Base-by-base conservation (phyloP, 2,888 invertebrate species). In the Tetropium fuscum region DNA sequence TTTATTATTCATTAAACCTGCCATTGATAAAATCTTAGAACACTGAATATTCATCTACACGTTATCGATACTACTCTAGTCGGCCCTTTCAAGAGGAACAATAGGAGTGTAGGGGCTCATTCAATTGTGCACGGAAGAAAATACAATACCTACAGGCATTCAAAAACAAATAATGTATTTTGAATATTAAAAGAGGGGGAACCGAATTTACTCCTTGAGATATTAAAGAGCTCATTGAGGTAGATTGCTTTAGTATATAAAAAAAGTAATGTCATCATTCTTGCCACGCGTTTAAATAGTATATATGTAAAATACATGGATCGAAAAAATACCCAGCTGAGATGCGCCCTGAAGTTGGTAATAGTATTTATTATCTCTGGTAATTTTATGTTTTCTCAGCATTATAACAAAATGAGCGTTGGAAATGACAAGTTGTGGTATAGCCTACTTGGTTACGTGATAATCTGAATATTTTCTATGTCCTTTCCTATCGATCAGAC, bases 151-250 rank as follows among this genome's bases (percentile, higher is more conserved):
- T 51, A 25, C 51, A 44, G 57, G 63, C 56, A 56, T 57, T 56
- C 36, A 57, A 59, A 63, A 59, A 63, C 63, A 63, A 63, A 59
- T 63, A 54, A 62, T 53, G 58, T 62, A 58, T 62, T 56, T 51
- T 27, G 51, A 53, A 49, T 48, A 48, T 48, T 22, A 51, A 48
- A 48, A 55, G 55, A 36, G 58, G 51, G 51, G 30, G 47, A 55
- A 62, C 55, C 40, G 49, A 51, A 51, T 40, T 51, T 25, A 15
- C 25, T 40, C 11, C 49, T 40, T 20, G 20, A 51, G 49, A 51
- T 22, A 40, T 51, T 51, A 51, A 51, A 15, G 49, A 36, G 48
- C 15, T 27, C 44, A 27, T 16, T 48, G 22, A 15, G 22, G 49
- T 38, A 51, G 49, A 51, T 51, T 51, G 49, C 25, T 27, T 40